Conservation (phyloP, 2,888 invertebrate species). For the Leptogaster cylindrica region DNA sequence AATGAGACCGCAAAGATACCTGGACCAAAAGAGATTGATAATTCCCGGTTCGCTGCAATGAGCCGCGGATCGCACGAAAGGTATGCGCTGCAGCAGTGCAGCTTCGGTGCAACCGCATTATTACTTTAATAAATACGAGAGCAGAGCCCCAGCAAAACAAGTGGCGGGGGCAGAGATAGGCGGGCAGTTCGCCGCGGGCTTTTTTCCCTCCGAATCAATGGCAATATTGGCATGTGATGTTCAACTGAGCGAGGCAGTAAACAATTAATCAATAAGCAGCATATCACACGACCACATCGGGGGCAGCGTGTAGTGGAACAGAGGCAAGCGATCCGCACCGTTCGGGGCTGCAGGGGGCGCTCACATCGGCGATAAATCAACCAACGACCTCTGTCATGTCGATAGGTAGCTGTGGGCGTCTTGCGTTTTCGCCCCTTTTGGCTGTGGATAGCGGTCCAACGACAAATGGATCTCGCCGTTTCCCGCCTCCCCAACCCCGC, state of each 20-base stretch:
- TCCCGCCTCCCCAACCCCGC: not conserved
- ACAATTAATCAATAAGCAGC: conserved; percentile 42
- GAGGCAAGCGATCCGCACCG: not conserved
- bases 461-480: conserved; percentile 34
- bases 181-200: conserved; percentile 28
- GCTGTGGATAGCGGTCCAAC: conserved; percentile 4
- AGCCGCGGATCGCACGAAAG: conserved; percentile 26
- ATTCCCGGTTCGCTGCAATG: not conserved
- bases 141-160: not conserved
- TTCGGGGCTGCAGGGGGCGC: not conserved
- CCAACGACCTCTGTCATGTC: conserved; percentile 39
- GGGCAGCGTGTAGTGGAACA: conserved; percentile 1
- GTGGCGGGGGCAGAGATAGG: not conserved
- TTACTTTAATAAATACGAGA: conserved; percentile 32
- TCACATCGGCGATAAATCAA: conserved; percentile 24
- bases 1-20: conserved; percentile 35
- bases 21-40: conserved; percentile 33
- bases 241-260: conserved; percentile 34
- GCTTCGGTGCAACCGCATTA: conserved; percentile 22
- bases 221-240: conserved; percentile 39
- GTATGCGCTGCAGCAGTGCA: conserved; percentile 7
- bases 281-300: conserved; percentile 30
- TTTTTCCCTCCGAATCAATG: conserved; percentile 32
- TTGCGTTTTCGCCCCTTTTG: conserved; percentile 36
- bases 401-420: conserved; percentile 40